A percentile compares a stretch with the other conserved stretches of the same genome.
Evolutionary conservation across 2,797 vertebrate species (phyloP).

Genomic region (Hyperoplus lanceolatus): DNA sequence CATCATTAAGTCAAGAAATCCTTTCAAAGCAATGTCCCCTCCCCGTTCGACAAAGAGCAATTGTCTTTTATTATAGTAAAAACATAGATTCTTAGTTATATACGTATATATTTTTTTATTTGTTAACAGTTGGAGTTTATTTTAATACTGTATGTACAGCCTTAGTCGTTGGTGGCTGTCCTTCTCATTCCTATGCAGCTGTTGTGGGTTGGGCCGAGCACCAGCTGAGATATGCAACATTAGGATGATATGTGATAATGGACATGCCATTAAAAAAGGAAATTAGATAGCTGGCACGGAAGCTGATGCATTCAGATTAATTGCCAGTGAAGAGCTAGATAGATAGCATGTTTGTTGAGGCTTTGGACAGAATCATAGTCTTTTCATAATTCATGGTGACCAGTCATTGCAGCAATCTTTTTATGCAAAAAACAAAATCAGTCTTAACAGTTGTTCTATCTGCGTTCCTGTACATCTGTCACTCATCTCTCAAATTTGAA

Average conservation of each 20-base stretch:
- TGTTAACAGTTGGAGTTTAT: not conserved
- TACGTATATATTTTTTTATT: not conserved
- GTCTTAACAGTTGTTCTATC: constrained; percentile 34
- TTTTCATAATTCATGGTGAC: constrained; percentile 50
- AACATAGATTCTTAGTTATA: constrained; percentile 15
- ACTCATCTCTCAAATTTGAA: constrained; percentile 1
- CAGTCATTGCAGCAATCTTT: constrained; percentile 31
- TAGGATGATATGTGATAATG: constrained; percentile 44
- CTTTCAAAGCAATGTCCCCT: not conserved
- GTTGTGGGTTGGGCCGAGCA: constrained; percentile 29
- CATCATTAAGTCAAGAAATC: not conserved
- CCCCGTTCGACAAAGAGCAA: not conserved
- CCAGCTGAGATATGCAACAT: constrained; percentile 37
- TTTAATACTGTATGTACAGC: not conserved
- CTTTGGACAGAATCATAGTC: constrained; percentile 47
- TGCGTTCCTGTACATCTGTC: constrained; percentile 56
- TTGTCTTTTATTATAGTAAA: constrained; percentile 18
- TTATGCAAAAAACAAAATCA: constrained; percentile 1
- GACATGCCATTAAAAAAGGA: constrained; percentile 50
- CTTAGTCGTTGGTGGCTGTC: constrained; percentile 5
- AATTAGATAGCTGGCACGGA: constrained; percentile 31
- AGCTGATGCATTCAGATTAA: constrained; percentile 62
- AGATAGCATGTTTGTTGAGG: constrained; percentile 51
- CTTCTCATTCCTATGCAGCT: constrained; percentile 40
- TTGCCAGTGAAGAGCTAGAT: constrained; percentile 47